These are phyloP conservation scores for Hoplodrina blanda DNA, from an alignment of 2,888 invertebrate genomes.

Conservation along the genomic window DNA sequence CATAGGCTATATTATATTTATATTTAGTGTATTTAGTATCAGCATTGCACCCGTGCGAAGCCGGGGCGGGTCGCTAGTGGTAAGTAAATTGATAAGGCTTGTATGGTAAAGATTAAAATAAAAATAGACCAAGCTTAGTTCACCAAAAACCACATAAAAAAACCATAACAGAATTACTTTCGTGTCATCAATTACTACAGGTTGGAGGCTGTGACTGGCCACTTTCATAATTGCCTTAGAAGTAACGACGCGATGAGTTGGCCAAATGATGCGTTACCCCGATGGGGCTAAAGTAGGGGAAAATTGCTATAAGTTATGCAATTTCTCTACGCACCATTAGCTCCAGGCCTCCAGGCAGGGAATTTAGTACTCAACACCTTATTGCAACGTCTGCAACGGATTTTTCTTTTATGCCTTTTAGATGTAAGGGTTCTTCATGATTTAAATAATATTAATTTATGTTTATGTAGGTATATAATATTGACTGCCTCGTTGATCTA, in stretches of 20 bases:
- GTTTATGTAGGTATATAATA: not conserved
- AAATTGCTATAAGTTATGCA: conserved; percentile 88
- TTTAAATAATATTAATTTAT: not conserved
- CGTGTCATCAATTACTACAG: conserved; percentile 66
- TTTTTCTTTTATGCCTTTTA: conserved; percentile 62
- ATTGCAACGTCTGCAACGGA: conserved; percentile 79
- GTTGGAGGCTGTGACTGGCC: conserved; percentile 74
- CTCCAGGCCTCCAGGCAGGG: conserved; percentile 75
- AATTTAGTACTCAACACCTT: conserved; percentile 79
- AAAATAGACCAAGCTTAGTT: not conserved
- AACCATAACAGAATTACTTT: conserved; percentile 42
- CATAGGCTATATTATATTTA: too few relatives aligned
- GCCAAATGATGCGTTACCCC: conserved; percentile 82
- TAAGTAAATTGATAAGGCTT: too few relatives aligned
- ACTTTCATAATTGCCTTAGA: conserved; percentile 76
- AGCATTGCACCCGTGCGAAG: too few relatives aligned
- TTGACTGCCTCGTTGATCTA: too few relatives aligned
- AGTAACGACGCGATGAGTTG: conserved; percentile 76
- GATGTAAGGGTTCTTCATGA: not conserved
- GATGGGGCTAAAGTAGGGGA: conserved; percentile 78
- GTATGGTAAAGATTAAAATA: too few relatives aligned
- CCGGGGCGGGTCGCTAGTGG: too few relatives aligned
- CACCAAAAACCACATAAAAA: conserved; percentile 33
- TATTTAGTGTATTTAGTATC: too few relatives aligned
- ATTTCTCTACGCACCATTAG: conserved; percentile 85